phyloP scores from a whole-genome alignment of 2,113 vertebrate genomes.

The Macroglossus sobrinus region DNA sequence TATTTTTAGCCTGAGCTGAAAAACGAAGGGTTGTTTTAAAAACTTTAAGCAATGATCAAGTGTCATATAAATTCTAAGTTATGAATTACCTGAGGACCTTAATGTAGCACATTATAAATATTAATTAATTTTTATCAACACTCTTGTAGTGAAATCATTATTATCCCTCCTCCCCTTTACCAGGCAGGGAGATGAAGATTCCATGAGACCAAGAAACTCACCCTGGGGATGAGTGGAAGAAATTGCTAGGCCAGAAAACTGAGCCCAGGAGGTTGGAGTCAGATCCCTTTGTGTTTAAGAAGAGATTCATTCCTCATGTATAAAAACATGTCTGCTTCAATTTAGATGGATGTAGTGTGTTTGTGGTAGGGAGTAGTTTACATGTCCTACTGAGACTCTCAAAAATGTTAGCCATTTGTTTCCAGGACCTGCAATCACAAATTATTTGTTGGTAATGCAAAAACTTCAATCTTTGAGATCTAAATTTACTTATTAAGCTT shows the following conservation, averaged over 20 bases:
- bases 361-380: not conserved
- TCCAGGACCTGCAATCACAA: not conserved
- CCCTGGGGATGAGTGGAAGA: not conserved
- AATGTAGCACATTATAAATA: slow-evolving; percentile 29
- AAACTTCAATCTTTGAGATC: not conserved
- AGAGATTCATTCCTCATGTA: not conserved
- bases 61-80: slow-evolving; percentile 24
- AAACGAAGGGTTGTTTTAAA: slow-evolving; percentile 20
- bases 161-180: not conserved
- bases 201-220: not conserved
- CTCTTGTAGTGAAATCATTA: slow-evolving; percentile 1
- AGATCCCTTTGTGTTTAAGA: not conserved
- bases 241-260: not conserved
- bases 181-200: not conserved
- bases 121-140: slow-evolving; percentile 61
- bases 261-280: not conserved
- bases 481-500: not conserved
- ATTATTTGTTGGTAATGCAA: not conserved
- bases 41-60: slow-evolving; percentile 6
- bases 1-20: slow-evolving; percentile 24
- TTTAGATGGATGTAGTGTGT: not conserved
- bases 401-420: not conserved
- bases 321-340: slow-evolving; percentile 8
- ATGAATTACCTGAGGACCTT: not conserved
- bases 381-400: not conserved